Percentiles rank a stretch among this genome's conserved stretches.
Conservation (phyloP, 2,888 invertebrate species). For the Ormyrus pomaceus region DNA sequence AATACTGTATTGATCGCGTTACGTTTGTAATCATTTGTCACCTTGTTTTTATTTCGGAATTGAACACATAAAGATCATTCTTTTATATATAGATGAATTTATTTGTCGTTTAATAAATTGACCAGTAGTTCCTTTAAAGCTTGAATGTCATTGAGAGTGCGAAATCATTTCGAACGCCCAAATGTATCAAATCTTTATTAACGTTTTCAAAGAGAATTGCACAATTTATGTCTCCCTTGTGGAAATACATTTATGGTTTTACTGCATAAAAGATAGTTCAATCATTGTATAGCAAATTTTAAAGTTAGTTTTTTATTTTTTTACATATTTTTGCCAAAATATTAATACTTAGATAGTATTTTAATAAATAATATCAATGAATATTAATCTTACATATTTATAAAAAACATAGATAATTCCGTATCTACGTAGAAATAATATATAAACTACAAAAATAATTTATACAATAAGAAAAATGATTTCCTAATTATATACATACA, state of each 20-base stretch:
- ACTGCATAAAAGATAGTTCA: not conserved
- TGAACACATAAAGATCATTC: constrained; percentile 54
- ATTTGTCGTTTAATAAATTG: constrained; percentile 36
- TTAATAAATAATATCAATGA: constrained; percentile 5
- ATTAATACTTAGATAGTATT: constrained; percentile 5
- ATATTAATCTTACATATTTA: not conserved
- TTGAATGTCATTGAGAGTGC: constrained; percentile 3
- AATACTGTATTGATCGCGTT: constrained; percentile 54
- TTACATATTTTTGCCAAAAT: not conserved
- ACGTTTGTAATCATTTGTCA: constrained; percentile 29
- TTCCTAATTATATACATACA: not conserved
- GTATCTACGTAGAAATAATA: not conserved
- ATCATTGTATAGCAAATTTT: not conserved
- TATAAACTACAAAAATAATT: constrained; percentile 10
- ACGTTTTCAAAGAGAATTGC: constrained; percentile 43
- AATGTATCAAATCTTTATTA: constrained; percentile 20
- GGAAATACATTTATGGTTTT: constrained; percentile 31
- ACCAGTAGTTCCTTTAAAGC: constrained; percentile 41
- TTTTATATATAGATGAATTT: constrained; percentile 29
- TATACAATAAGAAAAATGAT: not conserved
- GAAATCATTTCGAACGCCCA: constrained; percentile 18
- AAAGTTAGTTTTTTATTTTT: not conserved
- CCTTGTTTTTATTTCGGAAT: constrained; percentile 13
- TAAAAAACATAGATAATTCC: not conserved
- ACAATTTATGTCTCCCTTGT: constrained; percentile 28